Conservation (phyloP, 2,888 invertebrate genomes). For the Stegophylla sp. region DNA sequence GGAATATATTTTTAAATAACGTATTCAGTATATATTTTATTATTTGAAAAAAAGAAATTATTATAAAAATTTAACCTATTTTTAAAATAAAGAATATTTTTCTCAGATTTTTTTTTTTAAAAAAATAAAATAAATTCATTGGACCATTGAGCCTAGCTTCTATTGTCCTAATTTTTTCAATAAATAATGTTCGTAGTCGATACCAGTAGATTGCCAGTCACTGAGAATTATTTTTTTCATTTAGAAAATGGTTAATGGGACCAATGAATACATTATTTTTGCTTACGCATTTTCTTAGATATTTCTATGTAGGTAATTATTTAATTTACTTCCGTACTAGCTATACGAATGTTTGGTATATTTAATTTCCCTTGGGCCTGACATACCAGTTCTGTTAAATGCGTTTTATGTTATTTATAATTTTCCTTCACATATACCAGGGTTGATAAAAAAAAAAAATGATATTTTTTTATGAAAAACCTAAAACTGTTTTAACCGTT, state of each 20-base stretch:
- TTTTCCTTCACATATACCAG: too few relatives aligned
- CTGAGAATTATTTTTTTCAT: constrained; percentile 18
- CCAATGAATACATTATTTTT: not conserved
- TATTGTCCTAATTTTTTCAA: constrained; percentile 25
- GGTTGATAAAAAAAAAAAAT: too few relatives aligned
- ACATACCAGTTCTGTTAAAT: too few relatives aligned
- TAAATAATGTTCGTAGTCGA: not conserved
- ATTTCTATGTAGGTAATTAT: not conserved
- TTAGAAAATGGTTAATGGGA: not conserved
- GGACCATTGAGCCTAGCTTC: constrained; percentile 12
- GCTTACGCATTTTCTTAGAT: not conserved
- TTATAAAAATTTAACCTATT: too few relatives aligned
- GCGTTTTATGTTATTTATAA: too few relatives aligned
- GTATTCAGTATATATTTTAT: too few relatives aligned
- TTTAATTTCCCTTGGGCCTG: constrained; percentile 5
- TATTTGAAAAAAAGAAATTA: too few relatives aligned
- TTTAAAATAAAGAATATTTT: not conserved
- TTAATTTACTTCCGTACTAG: not conserved
- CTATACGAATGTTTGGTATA: not conserved
- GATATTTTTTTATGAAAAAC: too few relatives aligned
- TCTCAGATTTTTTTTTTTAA: constrained; percentile 5
- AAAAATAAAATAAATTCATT: constrained; percentile 22
- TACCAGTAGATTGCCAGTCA: constrained; percentile 1
- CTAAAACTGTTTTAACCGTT: too few relatives aligned
- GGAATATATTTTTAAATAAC: too few relatives aligned